A percentile compares a stretch with the other conserved stretches of the same genome.
Evolutionary conservation across 2,113 vertebrate genomes (phyloP).

Genomic region (Tringa solitaria): DNA sequence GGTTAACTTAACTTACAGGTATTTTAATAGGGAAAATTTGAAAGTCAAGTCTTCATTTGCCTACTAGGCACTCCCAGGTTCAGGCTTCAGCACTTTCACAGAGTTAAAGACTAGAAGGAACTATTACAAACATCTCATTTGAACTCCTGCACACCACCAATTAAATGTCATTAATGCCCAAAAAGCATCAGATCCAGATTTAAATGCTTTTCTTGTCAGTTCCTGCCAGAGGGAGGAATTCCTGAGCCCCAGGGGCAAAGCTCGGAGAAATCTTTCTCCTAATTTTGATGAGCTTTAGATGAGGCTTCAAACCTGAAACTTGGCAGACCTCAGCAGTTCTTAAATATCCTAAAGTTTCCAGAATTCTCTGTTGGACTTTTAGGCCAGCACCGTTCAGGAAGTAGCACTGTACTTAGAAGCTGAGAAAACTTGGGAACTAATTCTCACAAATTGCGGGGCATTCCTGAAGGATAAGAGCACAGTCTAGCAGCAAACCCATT

Average conservation of each 20-base stretch:
- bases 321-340: neutral
- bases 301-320: neutral
- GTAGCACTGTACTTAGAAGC: neutral
- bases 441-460: neutral
- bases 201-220: neutral
- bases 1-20: neutral
- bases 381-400: neutral
- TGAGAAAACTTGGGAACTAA: neutral
- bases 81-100: neutral
- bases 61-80: neutral
- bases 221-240: neutral
- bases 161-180: neutral
- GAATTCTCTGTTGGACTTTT: neutral
- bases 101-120: neutral
- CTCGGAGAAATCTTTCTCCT: neutral
- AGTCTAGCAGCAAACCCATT: constrained; percentile 1
- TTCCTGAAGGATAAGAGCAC: neutral
- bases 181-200: neutral
- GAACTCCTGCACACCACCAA: neutral
- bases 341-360: neutral
- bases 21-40: neutral
- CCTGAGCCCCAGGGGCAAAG: neutral
- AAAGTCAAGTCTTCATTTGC: neutral
- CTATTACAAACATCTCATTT: neutral
- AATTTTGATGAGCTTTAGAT: neutral